Percentiles rank a stretch among this genome's conserved stretches.
These are phyloP conservation scores for Epirrhoe alternata DNA, from an alignment of 2,888 invertebrate species.

Conservation along the genomic window DNA sequence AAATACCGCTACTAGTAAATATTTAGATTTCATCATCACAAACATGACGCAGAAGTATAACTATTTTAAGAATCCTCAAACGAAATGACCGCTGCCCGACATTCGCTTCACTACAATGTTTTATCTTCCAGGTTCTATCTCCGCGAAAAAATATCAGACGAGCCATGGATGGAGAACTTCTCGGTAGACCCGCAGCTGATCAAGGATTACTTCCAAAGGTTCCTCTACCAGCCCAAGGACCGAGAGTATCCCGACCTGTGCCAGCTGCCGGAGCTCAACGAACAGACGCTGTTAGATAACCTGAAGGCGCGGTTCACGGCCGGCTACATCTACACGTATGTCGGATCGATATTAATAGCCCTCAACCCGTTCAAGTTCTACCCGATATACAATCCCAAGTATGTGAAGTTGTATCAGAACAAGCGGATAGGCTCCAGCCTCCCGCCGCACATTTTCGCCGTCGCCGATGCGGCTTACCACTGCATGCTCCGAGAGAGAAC, in stretches of 20 bases:
- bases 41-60: constrained; percentile 75
- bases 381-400: constrained; percentile 99
- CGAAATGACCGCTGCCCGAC: constrained; percentile 28
- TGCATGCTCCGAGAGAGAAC: constrained; percentile 96
- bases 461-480: constrained; percentile 97
- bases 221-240: constrained; percentile 96
- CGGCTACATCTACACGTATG: constrained; percentile 98
- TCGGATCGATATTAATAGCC: constrained; percentile 97
- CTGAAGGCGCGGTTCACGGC: constrained; percentile 94
- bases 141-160: constrained; percentile 93
- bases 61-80: constrained; percentile 51
- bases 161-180: constrained; percentile 94
- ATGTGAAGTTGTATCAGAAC: constrained; percentile 97
- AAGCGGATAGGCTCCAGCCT: constrained; percentile 95
- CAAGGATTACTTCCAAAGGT: constrained; percentile 95
- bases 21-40: constrained; percentile 56
- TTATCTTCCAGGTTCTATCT: constrained; percentile 90
- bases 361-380: constrained; percentile 98
- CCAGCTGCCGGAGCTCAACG: constrained; percentile 97
- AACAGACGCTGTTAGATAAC: constrained; percentile 96
- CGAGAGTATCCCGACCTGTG: constrained; percentile 98
- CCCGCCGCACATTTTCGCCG: constrained; percentile 98
- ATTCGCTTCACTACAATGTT: constrained; percentile 31
- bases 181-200: constrained; percentile 96
- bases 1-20: constrained; percentile 60